Evolutionary conservation across 2,797 vertebrate genomes (phyloP).

Genomic region (Enoplosus armatus): DNA sequence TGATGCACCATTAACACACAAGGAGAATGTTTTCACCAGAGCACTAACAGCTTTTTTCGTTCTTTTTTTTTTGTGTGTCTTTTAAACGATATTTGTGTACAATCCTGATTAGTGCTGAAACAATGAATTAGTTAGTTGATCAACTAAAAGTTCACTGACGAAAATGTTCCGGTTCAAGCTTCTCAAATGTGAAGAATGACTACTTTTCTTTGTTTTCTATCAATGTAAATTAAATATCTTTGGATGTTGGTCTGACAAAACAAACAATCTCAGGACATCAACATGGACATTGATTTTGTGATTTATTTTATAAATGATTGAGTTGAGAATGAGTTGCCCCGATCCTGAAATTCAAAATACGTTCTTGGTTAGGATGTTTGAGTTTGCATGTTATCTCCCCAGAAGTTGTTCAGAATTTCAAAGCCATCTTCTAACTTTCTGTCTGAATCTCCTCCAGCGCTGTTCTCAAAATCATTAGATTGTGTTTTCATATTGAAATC

Average conservation of each 20-base stretch:
- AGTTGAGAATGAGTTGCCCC: too few species aligned
- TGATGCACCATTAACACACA: constrained; percentile 59
- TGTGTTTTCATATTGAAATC: not conserved
- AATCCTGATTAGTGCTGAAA: not conserved
- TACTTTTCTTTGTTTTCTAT: not conserved
- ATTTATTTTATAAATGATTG: not conserved
- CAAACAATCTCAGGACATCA: not conserved
- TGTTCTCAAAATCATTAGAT: not conserved
- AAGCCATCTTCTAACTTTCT: constrained; percentile 5
- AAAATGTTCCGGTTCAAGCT: accelerated
- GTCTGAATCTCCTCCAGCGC: not conserved
- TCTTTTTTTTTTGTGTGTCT: not conserved
- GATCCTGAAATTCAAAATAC: not conserved
- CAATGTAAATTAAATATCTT: not conserved
- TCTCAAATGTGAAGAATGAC: not conserved
- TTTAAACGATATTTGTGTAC: not conserved
- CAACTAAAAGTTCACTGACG: not conserved
- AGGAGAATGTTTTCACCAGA: constrained; percentile 24
- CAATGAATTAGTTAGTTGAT: not conserved
- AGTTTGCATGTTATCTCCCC: not conserved
- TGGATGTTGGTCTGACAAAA: not conserved
- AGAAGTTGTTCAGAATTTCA: not conserved
- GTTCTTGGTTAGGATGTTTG: not conserved
- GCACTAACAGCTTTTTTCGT: not conserved
- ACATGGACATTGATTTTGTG: not conserved